Base-by-base conservation (phyloP, 2,888 invertebrate genomes). In the Stenolophus ochropezus region DNA sequence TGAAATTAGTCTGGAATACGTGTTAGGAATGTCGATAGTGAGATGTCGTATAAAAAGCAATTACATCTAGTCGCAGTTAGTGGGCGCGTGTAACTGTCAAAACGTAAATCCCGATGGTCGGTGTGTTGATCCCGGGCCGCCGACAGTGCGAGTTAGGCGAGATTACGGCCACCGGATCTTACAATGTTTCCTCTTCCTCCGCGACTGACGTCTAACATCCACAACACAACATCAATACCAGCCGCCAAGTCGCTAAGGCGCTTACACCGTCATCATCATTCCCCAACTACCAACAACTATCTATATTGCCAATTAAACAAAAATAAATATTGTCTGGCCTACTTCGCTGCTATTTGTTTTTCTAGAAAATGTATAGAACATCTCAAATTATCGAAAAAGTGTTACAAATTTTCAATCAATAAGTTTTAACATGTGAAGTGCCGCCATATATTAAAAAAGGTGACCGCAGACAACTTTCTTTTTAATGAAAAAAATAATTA, bases 71-170 rank as follows among this genome's bases (percentile, higher is more conserved):
- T 86, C 84, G 80, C 80, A 74, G 49, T 21, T 51, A 77, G 83
- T 79, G 83, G 83, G 84, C 84, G 84, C 84, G 84, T 84, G 84
- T 83, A 85, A 85, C 85, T 86, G 87, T 86, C 86, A 87, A 86
- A 86, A 86, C 86, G 85, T 86, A 87, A 87, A 86, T 86, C 86
- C 87, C 83, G 84, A 85, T 85, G 86, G 86, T 86, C 86, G 87
- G 86, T 85, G 85, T 83, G 85, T 86, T 87, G 86, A 86, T 84
- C 86, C 85, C 83, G 83, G 75, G 73, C 14, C 23, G 47, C 11
- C 14, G 73, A 49, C 49, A 73, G 73, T 21, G 21, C 49, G 73
- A 47, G 73, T 73, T 73, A 49, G 73, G 49, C 49, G 73, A 73
- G 73, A 73, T 73, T 73, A 73, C 73, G 23, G 73, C 49, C 47